Percentiles rank a stretch among this genome's conserved stretches.
Evolutionary conservation across 2,113 vertebrate species (phyloP).

Genomic region (Macaca mulatta): DNA sequence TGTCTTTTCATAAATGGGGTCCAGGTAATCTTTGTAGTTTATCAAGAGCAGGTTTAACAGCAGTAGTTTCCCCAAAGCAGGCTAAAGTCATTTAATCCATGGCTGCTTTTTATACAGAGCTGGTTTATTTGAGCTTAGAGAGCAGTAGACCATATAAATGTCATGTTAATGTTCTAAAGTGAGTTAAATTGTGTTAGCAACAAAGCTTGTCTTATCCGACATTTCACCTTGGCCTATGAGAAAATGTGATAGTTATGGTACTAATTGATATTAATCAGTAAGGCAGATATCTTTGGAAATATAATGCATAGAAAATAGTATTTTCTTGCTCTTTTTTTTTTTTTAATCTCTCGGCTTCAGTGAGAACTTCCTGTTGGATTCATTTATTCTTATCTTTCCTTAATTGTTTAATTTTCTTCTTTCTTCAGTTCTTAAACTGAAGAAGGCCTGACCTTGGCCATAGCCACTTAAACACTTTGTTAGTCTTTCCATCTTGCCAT

Average conservation of each 20-base stretch:
- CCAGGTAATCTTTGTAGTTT: not conserved
- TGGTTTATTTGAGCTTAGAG: slow-evolving; percentile 58
- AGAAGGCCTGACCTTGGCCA: not conserved
- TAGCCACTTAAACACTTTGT: not conserved
- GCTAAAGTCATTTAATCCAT: not conserved
- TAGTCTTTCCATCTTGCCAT: not conserved
- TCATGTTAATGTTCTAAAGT: slow-evolving; percentile 33
- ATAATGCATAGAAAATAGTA: not conserved
- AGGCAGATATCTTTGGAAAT: not conserved
- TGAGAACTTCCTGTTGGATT: not conserved
- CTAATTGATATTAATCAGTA: not conserved
- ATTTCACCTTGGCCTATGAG: not conserved
- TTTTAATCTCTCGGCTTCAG: not conserved
- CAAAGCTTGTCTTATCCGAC: not conserved
- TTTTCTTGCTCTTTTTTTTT: not conserved
- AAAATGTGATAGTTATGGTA: not conserved
- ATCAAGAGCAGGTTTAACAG: not conserved
- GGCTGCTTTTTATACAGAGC: not conserved
- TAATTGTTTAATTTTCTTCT: not conserved
- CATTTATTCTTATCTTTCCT: not conserved
- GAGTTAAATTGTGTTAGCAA: not conserved
- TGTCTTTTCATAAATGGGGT: slow-evolving; percentile 4
- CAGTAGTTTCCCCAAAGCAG: not conserved
- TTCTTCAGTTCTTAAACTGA: not conserved
- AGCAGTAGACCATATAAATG: not conserved